Conservation (phyloP, 2,113 vertebrate genomes). For the Oxygymnocypris stewartii region DNA sequence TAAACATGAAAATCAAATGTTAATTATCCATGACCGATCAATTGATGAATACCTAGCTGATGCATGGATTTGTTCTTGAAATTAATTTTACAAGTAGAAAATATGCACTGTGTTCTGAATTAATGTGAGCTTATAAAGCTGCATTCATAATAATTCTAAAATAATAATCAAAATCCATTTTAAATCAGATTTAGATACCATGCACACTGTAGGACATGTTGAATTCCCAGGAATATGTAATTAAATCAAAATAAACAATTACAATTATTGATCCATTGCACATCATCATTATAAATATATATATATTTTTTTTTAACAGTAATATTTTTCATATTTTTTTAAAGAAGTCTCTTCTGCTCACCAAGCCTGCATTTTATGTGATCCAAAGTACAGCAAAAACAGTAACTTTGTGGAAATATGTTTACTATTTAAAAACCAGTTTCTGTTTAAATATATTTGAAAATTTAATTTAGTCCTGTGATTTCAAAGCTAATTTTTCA, state of each 20-base stretch:
- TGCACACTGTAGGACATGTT: neutral
- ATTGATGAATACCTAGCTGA: neutral
- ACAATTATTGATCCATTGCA: neutral
- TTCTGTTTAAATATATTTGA: too few relatives aligned
- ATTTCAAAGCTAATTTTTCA: too few relatives aligned
- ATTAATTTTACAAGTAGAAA: neutral
- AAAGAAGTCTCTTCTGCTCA: too few relatives aligned
- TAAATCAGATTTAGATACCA: neutral
- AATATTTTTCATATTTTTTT: too few relatives aligned
- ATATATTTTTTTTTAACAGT: too few relatives aligned
- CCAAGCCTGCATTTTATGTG: too few relatives aligned
- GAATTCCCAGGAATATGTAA: too few relatives aligned
- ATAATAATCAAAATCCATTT: neutral
- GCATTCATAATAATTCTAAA: neutral
- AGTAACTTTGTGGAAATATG: too few relatives aligned
- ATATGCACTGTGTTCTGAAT: neutral
- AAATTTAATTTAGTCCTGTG: too few relatives aligned
- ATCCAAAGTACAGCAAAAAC: too few relatives aligned
- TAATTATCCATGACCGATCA: neutral
- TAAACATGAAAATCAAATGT: neutral
- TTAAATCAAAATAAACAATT: neutral
- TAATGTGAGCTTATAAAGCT: neutral
- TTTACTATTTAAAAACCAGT: too few relatives aligned
- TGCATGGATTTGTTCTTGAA: neutral
- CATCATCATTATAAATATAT: neutral